Evolutionary conservation across 2,888 invertebrate species (phyloP), one percentile per base, ranked within the genome.

Genomic region (Aleiodes testaceus): DNA sequence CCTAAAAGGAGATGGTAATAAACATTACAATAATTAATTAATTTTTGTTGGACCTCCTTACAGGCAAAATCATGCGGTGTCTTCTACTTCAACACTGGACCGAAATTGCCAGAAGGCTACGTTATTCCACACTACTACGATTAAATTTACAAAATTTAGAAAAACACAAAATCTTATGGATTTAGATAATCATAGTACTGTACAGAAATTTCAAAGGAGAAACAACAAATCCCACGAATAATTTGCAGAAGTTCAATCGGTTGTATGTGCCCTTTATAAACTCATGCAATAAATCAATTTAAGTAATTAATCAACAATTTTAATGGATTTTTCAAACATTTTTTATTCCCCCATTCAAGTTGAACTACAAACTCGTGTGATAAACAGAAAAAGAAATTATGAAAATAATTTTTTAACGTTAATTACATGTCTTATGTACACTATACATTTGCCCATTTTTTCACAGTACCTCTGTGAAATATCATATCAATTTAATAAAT

Each of bases 11-110:
- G 11, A 36, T 2, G 36, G n/a, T n/a, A n/a, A n/a, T n/a, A n/a
- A n/a, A n/a, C n/a, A n/a, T n/a, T 45, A 11, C 14, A 45, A n/a
- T 16, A 42, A 63, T 16, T 63, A 20, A 14, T 2, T 63, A 63
- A 9, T n/a, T 63, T n/a, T 14, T 1, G 1, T 18, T n/a, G 5
- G 42, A 26, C 14, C 18, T 18, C 36, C n/a, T 65, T 47, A 30
- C 26, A 70, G 69, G 69, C 64, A 16, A 65, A 65, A 11, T 4
- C 6, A 4, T 26, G 63, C 3, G 74, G 70, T 47, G 70, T 67
- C 12, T 65, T 76, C 53, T 76, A 66, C 70, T 36, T 75, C n/a
- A 75, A 75, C 69, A 66, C 50, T 45, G 50, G 14, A 5, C 72
- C 73, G 6, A 74, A 74, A 52, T 26, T n/a, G 3, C 76, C 73